Conservation (phyloP, 2,888 invertebrate species). For the Malthinus seriepunctatus region DNA sequence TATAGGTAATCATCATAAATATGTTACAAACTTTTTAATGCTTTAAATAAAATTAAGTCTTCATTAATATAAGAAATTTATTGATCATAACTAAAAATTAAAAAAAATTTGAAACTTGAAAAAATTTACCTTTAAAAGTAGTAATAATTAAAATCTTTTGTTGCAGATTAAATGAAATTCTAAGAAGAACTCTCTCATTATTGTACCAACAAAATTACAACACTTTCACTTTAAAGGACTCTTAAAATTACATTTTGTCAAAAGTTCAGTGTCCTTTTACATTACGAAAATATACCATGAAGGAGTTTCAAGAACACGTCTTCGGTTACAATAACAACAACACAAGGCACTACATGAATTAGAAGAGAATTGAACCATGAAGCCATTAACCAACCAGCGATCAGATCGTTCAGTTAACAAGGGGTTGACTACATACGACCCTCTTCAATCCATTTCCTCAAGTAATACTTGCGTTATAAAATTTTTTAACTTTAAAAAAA, state of each 20-base stretch:
- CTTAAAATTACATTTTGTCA: slow-evolving; percentile 9
- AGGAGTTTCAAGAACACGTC: slow-evolving; percentile 39
- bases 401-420: slow-evolving; percentile 39
- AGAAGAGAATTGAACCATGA: slow-evolving; percentile 43
- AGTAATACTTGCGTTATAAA: slow-evolving; percentile 20
- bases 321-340: slow-evolving; percentile 38
- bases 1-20: slow-evolving; percentile 2
- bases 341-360: slow-evolving; percentile 40
- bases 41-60: not conserved
- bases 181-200: slow-evolving; percentile 19
- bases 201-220: slow-evolving; percentile 9
- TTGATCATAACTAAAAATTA: too few species aligned
- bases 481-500: slow-evolving; percentile 1
- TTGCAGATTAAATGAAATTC: slow-evolving; percentile 13
- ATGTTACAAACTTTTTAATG: slow-evolving; percentile 4
- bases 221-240: slow-evolving; percentile 28
- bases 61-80: too few species aligned
- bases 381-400: slow-evolving; percentile 48
- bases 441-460: slow-evolving; percentile 31
- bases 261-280: slow-evolving; percentile 42
- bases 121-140: too few species aligned
- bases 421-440: slow-evolving; percentile 30
- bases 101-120: too few species aligned
- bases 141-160: not conserved
- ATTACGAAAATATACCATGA: slow-evolving; percentile 23